These are phyloP conservation scores for Masnerella sp. DNA, from an alignment of 2,888 invertebrate genomes.

Conservation along the genomic window DNA sequence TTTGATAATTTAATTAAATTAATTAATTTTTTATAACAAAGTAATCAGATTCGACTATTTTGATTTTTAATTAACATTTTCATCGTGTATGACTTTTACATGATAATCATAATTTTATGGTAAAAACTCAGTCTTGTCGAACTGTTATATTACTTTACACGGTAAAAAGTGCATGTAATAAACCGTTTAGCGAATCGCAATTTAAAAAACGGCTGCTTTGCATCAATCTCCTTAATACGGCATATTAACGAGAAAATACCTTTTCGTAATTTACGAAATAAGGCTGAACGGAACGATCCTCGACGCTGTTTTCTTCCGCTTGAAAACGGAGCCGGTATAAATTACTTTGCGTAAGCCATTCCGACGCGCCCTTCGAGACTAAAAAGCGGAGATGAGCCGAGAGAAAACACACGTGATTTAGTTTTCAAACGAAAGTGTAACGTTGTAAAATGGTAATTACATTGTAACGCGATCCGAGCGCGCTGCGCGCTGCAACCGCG, in stretches of 20 bases:
- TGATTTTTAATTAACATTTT: no score
- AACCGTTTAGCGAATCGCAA: constrained; percentile 8
- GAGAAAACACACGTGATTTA: constrained; percentile 41
- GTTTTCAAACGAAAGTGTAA: constrained; percentile 45
- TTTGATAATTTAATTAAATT: no score
- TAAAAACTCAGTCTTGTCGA: constrained; percentile 4
- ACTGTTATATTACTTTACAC: not conserved
- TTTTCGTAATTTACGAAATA: constrained; percentile 48
- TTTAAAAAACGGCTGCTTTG: constrained; percentile 24
- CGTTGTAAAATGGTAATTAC: constrained; percentile 39
- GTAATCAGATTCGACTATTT: no score
- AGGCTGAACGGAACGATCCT: constrained; percentile 19
- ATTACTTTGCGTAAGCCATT: constrained; percentile 46
- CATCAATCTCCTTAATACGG: constrained; percentile 28
- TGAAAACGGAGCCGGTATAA: constrained; percentile 27
- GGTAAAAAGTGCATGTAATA: constrained; percentile 13
- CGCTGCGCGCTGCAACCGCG: constrained; percentile 1
- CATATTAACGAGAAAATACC: constrained; percentile 28
- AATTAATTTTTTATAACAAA: no score
- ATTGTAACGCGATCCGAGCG: constrained; percentile 14
- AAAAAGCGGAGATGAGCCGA: constrained; percentile 28
- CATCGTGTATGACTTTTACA: no score
- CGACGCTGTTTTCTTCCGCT: constrained; percentile 31
- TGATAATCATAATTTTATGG: constrained; percentile 1
- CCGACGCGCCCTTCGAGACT: constrained; percentile 35